These are phyloP conservation scores for Dendrocopos noguchii DNA, from an alignment of 2,113 vertebrate genomes.

Conservation along the genomic window DNA sequence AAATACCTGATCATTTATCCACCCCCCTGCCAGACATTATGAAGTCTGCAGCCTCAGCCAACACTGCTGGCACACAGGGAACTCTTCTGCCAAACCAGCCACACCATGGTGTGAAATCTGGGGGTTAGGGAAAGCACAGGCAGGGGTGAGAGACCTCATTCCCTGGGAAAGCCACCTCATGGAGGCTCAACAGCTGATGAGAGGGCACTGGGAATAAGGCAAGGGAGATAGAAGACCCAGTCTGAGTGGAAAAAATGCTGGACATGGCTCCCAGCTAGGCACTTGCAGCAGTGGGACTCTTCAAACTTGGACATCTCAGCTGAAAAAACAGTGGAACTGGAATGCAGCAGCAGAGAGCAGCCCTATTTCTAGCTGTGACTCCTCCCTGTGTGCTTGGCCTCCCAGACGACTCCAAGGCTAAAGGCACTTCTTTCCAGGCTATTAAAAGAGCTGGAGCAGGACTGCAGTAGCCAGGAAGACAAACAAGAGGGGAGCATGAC, in stretches of 20 bases:
- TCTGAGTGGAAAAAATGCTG: neutral
- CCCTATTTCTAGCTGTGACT: conserved; percentile 36
- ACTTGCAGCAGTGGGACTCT: neutral
- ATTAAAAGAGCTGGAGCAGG: conserved; percentile 50
- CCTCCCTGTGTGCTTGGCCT: conserved; percentile 49
- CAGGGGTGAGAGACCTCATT: neutral
- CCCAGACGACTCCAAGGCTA: neutral
- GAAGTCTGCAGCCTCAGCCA: neutral
- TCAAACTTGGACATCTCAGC: conserved; percentile 31
- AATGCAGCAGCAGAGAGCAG: conserved; percentile 17
- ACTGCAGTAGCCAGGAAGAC: neutral
- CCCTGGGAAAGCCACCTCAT: neutral
- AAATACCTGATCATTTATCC: neutral
- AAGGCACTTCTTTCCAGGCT: neutral
- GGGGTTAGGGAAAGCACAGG: neutral
- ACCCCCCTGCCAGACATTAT: neutral
- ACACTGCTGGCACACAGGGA: accelerated
- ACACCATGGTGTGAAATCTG: accelerated
- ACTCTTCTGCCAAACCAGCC: neutral
- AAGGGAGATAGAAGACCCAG: neutral
- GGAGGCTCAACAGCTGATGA: neutral
- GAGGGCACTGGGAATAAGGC: neutral
- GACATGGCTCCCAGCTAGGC: neutral
- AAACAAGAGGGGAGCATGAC: neutral
- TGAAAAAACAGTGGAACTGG: conserved; percentile 13